Evolutionary conservation across 2,888 invertebrate species (phyloP).

Genomic region (Unio pictorum): DNA sequence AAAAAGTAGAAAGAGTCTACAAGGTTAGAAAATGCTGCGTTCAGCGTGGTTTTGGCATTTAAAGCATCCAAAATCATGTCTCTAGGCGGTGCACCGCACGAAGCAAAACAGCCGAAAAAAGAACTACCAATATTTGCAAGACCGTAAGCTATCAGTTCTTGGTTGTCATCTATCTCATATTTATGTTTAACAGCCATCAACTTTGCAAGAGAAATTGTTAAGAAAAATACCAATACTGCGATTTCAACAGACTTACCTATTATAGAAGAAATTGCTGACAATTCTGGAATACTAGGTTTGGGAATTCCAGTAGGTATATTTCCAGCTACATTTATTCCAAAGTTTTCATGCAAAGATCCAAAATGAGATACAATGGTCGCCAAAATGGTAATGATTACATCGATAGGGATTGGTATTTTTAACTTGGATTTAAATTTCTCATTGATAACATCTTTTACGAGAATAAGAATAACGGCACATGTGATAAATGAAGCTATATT

Average conservation of each 20-base stretch:
- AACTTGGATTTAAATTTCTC: constrained; percentile 51
- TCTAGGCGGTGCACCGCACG: constrained; percentile 65
- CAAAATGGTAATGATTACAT: constrained; percentile 58
- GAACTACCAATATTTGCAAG: constrained; percentile 63
- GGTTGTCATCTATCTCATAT: constrained; percentile 66
- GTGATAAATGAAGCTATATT: constrained; percentile 80
- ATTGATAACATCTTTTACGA: constrained; percentile 71
- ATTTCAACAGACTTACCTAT: constrained; percentile 42
- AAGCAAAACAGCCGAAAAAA: constrained; percentile 70
- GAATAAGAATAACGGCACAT: constrained; percentile 77
- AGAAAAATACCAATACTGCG: constrained; percentile 53
- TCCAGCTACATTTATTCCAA: constrained; percentile 44
- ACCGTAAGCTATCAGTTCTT: constrained; percentile 71
- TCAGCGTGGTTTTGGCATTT: constrained; percentile 58
- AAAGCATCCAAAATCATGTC: constrained; percentile 57
- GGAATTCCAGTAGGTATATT: constrained; percentile 59
- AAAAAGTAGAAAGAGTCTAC: constrained; percentile 57
- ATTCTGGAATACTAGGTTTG: constrained; percentile 39
- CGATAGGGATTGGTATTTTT: constrained; percentile 64
- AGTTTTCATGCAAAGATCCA: constrained; percentile 32
- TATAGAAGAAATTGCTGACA: constrained; percentile 13
- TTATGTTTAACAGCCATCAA: constrained; percentile 65
- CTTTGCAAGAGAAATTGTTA: constrained; percentile 67
- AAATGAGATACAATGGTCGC: constrained; percentile 56
- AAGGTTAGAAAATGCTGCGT: constrained; percentile 50